Evolutionary conservation across 2,888 invertebrate genomes (phyloP), one percentile per base, ranked within the genome.

Genomic region (Fissipunctia ypsillon): DNA sequence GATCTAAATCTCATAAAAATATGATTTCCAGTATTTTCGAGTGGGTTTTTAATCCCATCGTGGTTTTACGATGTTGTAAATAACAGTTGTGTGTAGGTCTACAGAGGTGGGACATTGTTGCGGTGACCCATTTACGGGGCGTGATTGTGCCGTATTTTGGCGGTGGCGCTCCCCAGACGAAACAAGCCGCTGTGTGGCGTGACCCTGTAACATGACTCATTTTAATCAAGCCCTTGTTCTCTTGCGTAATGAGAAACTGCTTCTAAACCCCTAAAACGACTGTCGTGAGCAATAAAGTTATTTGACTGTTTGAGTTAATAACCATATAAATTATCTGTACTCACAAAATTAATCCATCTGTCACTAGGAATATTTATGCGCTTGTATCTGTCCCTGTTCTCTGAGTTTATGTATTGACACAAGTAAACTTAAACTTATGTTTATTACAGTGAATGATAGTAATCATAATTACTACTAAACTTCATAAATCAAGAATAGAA

Each of bases 1-100:
- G 95, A 96, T 96, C 95, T 95, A 95, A 95, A 94, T 92, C 91
- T 91, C 94, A 94, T 96, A 95, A 96, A 95, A 95, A 94, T 95
- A 95, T 95, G 94, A 96, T 94, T 95, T 92, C 91, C 91, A 93
- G 91, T 92, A 89, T 90, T 93, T 88, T 94, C 43, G 95, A 95
- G 91, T 91, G 90, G 91, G 88, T 89, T 93, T 85, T 91, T 96
- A 96, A 95, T 96, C 95, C 94, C 92, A 90, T 87, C 90, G 91
- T 88, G 92, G 93, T 93, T 95, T 96, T 95, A 96, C 95, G 95
- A 94, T 88, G 93, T 83, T 93, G 91, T 96, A 93, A 96, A 95
- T 95, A 95, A 93, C 93, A 90, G 91, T 91, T 91, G 90, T 85
- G 91, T 90, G 90, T 90, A 90, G 87, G 87, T 87, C 87, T 90